phyloP scores from a whole-genome alignment of 1,140 invertebrate species.

The Drosophila auraria region DNA sequence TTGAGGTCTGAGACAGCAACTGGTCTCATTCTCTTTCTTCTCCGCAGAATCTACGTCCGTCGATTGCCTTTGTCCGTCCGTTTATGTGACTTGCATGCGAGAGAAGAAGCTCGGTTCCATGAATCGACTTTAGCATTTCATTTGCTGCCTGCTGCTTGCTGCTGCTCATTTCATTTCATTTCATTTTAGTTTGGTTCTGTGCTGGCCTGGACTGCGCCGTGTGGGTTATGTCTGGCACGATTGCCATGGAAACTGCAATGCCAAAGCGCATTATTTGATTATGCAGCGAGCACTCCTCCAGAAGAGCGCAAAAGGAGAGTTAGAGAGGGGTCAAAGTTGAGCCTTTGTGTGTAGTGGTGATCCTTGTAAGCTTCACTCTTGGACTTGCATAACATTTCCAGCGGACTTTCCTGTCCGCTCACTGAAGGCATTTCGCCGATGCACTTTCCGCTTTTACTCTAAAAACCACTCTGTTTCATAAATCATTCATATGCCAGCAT shows the following conservation, averaged over 20 bases:
- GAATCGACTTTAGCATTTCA: constrained; percentile 40
- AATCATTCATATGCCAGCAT: constrained; percentile 73
- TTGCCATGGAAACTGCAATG: constrained; percentile 61
- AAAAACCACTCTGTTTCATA: constrained; percentile 52
- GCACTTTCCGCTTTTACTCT: constrained; percentile 6
- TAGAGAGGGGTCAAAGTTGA: constrained; percentile 7
- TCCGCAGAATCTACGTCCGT: constrained; percentile 29
- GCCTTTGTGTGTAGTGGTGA: constrained; percentile 10
- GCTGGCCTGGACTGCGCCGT: constrained; percentile 6
- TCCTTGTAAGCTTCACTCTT: constrained; percentile 23
- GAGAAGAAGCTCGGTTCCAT: constrained; percentile 28
- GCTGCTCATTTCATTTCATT: constrained; percentile 44
- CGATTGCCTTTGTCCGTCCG: constrained; percentile 22
- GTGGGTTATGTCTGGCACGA: constrained; percentile 29
- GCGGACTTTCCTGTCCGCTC: constrained; percentile 35
- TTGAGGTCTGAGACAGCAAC: not conserved
- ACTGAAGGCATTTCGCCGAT: constrained; percentile 51
- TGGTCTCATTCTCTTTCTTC: constrained; percentile 7
- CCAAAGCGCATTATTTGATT: constrained; percentile 57
- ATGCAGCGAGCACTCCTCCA: constrained; percentile 26
- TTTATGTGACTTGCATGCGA: constrained; percentile 65
- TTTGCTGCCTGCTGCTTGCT: constrained; percentile 17
- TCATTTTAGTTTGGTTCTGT: constrained; percentile 28
- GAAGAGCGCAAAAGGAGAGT: not conserved
- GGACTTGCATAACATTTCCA: constrained; percentile 32